Conservation (phyloP, 2,797 vertebrate genomes). For the Sebastes glaucus region DNA sequence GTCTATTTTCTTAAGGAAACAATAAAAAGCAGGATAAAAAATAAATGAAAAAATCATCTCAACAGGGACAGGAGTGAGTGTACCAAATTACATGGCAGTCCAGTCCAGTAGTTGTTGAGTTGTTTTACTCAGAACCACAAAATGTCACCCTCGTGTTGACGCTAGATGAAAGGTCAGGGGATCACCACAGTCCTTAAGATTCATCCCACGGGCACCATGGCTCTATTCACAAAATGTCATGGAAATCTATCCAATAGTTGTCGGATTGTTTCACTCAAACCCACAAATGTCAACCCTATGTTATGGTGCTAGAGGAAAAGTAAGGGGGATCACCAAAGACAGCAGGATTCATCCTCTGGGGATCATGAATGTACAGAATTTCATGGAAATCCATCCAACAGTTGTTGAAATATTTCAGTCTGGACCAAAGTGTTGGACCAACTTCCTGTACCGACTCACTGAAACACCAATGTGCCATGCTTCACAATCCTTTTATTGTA, state of each 20-base stretch:
- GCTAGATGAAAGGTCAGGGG: neutral
- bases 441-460: neutral
- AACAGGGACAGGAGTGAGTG: neutral
- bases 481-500: neutral
- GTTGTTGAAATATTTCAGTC: neutral
- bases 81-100: neutral
- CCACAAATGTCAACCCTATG: neutral
- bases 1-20: too few species aligned
- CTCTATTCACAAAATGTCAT: neutral
- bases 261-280: neutral
- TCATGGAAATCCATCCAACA: neutral
- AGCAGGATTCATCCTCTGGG: neutral
- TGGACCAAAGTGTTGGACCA: neutral
- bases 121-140: neutral
- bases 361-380: neutral
- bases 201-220: neutral
- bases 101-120: neutral
- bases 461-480: neutral
- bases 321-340: neutral
- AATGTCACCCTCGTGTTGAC: neutral
- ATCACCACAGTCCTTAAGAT: neutral
- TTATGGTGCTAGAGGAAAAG: neutral
- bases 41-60: too few species aligned
- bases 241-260: neutral
- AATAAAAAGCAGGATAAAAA: too few species aligned